These are phyloP conservation scores for Pygocentrus nattereri DNA, from an alignment of 2,797 vertebrate species.

Conservation along the genomic window DNA sequence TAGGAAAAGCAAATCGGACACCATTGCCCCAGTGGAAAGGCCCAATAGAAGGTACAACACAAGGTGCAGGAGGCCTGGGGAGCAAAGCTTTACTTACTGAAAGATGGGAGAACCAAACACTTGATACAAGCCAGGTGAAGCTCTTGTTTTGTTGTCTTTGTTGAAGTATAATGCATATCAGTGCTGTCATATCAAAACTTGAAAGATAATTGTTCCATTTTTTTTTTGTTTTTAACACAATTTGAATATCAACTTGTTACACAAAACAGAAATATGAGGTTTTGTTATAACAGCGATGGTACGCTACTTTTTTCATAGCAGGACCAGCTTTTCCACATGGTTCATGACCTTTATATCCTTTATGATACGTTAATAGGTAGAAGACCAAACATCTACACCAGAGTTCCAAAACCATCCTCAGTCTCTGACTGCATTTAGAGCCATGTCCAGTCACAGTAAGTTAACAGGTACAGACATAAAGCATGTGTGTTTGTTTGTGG, in stretches of 20 bases:
- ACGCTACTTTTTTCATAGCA: not conserved
- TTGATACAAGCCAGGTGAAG: slow-evolving; percentile 68
- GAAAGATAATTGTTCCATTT: too few relatives aligned
- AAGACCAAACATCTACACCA: slow-evolving; percentile 62
- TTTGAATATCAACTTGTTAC: too few relatives aligned
- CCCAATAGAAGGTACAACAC: slow-evolving; percentile 45
- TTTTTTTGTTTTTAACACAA: not conserved
- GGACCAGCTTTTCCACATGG: not conserved
- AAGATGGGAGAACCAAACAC: slow-evolving; percentile 63
- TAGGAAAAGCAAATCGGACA: slow-evolving; percentile 32
- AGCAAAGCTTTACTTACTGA: slow-evolving; percentile 69
- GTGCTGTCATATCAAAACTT: not conserved
- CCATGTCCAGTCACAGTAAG: slow-evolving; percentile 35
- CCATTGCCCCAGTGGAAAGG: slow-evolving; percentile 23
- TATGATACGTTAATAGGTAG: slow-evolving; percentile 61
- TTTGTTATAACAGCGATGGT: not conserved
- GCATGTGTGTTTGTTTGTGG: not conserved
- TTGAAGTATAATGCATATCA: not conserved
- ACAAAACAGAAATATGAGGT: not conserved
- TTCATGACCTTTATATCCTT: slow-evolving; percentile 5
- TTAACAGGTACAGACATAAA: slow-evolving; percentile 46
- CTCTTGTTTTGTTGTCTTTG: not conserved
- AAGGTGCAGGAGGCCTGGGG: slow-evolving; percentile 58
- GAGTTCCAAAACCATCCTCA: slow-evolving; percentile 27
- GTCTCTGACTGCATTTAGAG: slow-evolving; percentile 53